A percentile compares a stretch with the other conserved stretches of the same genome.
These are phyloP conservation scores for Gasterosteus aculeatus DNA, from an alignment of 2,113 vertebrate genomes.

Conservation along the genomic window DNA sequence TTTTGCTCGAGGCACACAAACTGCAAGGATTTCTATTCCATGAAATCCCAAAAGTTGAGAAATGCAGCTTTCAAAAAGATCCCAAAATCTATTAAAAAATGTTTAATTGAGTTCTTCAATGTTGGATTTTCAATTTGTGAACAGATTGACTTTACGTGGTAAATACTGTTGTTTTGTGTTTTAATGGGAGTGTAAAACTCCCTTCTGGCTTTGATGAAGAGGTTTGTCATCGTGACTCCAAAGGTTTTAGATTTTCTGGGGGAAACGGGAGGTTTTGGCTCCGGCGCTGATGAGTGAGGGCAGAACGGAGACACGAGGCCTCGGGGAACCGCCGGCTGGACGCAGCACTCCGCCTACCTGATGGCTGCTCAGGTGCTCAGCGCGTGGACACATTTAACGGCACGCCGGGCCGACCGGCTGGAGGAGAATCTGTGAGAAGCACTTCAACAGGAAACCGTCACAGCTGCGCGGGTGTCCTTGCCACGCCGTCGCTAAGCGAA, in stretches of 20 bases:
- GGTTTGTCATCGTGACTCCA: neutral
- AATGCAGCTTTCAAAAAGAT: conserved; percentile 2
- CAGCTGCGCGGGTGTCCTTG: conserved; percentile 8
- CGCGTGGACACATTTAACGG: conserved; percentile 34
- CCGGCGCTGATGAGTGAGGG: conserved; percentile 5
- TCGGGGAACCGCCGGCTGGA: conserved; percentile 13
- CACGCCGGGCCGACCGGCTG: conserved; percentile 33
- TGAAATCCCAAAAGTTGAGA: conserved; percentile 2
- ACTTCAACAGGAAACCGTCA: neutral
- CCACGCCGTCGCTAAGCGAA: conserved; percentile 9
- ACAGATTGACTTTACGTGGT: neutral
- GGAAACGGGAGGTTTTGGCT: conserved; percentile 14
- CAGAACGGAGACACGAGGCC: conserved; percentile 11
- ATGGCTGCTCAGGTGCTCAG: conserved; percentile 9
- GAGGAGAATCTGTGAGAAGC: neutral
- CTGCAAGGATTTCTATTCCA: neutral
- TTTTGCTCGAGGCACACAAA: conserved; percentile 11
- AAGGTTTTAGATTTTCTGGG: conserved; percentile 8
- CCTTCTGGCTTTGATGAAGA: neutral
- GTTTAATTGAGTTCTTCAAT: conserved; percentile 1
- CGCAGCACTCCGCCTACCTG: conserved; percentile 23
- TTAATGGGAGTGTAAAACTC: neutral
- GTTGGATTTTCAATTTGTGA: neutral
- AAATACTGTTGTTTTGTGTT: neutral
- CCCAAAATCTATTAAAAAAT: conserved; percentile 3